phyloP scores from a whole-genome alignment of 2,888 invertebrate species.

The Pheosia tremula region DNA sequence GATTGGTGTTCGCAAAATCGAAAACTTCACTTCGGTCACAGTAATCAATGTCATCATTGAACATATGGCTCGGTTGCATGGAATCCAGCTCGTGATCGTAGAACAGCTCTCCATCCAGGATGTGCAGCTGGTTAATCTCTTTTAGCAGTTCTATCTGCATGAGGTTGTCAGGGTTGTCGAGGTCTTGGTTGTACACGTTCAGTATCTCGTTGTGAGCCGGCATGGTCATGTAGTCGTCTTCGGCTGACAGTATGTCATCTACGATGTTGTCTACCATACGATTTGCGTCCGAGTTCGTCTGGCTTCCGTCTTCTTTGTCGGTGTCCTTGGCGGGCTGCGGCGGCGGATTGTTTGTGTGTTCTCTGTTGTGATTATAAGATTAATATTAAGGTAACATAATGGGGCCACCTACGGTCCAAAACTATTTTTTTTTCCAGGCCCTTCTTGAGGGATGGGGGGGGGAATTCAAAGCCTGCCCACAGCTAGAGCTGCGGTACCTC shows the following conservation, averaged over 20 bases:
- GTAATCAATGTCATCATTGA: conserved; percentile 66
- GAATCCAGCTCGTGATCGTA: conserved; percentile 76
- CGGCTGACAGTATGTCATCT: conserved; percentile 74
- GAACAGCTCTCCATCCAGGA: conserved; percentile 71
- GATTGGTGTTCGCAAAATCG: conserved; percentile 60
- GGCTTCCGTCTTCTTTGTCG: conserved; percentile 46
- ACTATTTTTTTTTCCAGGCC: too few relatives aligned
- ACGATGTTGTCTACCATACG: conserved; percentile 74
- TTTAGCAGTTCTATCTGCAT: conserved; percentile 75
- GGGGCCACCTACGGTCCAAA: too few relatives aligned
- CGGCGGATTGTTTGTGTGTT: conserved; percentile 51
- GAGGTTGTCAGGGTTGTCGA: conserved; percentile 55
- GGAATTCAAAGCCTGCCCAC: too few relatives aligned
- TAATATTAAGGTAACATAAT: too few relatives aligned
- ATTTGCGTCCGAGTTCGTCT: conserved; percentile 36
- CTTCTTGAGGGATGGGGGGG: too few relatives aligned
- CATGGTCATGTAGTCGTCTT: conserved; percentile 75
- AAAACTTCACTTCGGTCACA: conserved; percentile 58
- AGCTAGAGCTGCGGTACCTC: too few relatives aligned
- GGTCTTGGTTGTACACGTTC: conserved; percentile 51
- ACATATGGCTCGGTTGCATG: conserved; percentile 68
- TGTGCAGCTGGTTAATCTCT: conserved; percentile 75
- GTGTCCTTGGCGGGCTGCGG: conserved; percentile 28
- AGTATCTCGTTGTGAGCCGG: conserved; percentile 59
- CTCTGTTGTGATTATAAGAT: conserved; percentile 27